Conservation (phyloP, 1,140 invertebrate genomes). For the Pteromalus puparum region DNA sequence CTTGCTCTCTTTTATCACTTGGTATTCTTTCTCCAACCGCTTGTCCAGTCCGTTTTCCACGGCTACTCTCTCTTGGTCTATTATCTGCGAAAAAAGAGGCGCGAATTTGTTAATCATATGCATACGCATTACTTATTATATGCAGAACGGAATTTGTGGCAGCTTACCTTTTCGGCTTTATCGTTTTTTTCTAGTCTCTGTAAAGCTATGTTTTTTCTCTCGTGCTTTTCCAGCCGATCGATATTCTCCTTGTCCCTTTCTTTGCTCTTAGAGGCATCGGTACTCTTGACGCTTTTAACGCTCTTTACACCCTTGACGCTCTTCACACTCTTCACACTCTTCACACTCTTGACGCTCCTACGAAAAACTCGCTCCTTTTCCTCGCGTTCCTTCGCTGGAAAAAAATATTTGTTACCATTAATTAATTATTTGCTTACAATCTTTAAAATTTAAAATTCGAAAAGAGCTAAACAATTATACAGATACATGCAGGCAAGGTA, state of each 20-base stretch:
- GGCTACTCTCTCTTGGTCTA: slow-evolving; percentile 45
- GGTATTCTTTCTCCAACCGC: slow-evolving; percentile 47
- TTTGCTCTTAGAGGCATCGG: slow-evolving; percentile 49
- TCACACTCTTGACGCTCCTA: slow-evolving; percentile 57
- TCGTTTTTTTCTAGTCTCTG: slow-evolving; percentile 61
- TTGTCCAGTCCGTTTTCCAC: slow-evolving; percentile 53
- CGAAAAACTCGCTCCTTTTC: slow-evolving; percentile 59
- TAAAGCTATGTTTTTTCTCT: slow-evolving; percentile 56
- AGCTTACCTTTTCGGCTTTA: slow-evolving; percentile 54
- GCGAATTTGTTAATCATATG: background rate
- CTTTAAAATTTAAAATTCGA: too few species aligned
- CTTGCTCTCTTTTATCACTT: slow-evolving; percentile 33
- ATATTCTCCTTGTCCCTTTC: slow-evolving; percentile 59
- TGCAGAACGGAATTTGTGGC: background rate
- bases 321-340: slow-evolving; percentile 48
- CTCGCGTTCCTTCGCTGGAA: slow-evolving; percentile 37
- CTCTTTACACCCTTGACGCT: slow-evolving; percentile 59
- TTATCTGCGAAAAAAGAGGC: background rate
- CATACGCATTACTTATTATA: background rate
- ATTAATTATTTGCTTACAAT: too few species aligned
- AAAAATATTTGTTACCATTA: background rate
- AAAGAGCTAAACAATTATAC: too few species aligned
- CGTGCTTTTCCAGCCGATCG: slow-evolving; percentile 54
- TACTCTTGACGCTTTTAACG: slow-evolving; percentile 25
- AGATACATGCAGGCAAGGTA: too few species aligned